These are phyloP conservation scores for Xestia ashworthii DNA, from an alignment of 2,888 invertebrate species.

Conservation along the genomic window DNA sequence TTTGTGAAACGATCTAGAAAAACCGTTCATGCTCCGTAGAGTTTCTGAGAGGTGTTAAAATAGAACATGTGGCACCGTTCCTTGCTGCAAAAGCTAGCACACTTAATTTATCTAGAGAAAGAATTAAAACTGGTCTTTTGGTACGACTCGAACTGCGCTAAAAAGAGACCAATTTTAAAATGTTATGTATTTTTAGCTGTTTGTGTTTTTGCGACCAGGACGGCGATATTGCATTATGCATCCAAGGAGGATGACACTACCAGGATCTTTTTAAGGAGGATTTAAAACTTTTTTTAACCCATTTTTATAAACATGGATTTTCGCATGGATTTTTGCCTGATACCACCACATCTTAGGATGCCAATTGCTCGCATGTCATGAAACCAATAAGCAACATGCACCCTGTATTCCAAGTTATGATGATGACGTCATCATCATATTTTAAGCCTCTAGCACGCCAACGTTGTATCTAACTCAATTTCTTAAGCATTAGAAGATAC, in stretches of 20 bases:
- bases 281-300: neutral
- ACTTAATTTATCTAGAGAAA: neutral
- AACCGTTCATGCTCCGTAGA: constrained; percentile 31
- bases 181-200: neutral
- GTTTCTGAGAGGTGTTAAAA: constrained; percentile 31
- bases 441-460: neutral
- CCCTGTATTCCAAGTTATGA: no score
- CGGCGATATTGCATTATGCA: neutral
- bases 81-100: neutral
- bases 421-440: neutral
- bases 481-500: neutral
- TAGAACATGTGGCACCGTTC: constrained; percentile 9
- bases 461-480: neutral
- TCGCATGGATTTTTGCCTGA: neutral
- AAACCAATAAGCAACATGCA: neutral
- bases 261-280: neutral
- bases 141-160: neutral
- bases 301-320: neutral
- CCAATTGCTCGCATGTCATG: neutral
- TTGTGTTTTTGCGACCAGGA: neutral
- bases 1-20: constrained; percentile 43
- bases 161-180: neutral
- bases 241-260: neutral
- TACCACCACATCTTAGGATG: neutral
- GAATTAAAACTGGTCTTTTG: neutral